Percentiles rank a stretch among this genome's conserved stretches.
Conservation (phyloP, 92 coral and sea anemone species). For the Zoanthus sansibaricus region DNA sequence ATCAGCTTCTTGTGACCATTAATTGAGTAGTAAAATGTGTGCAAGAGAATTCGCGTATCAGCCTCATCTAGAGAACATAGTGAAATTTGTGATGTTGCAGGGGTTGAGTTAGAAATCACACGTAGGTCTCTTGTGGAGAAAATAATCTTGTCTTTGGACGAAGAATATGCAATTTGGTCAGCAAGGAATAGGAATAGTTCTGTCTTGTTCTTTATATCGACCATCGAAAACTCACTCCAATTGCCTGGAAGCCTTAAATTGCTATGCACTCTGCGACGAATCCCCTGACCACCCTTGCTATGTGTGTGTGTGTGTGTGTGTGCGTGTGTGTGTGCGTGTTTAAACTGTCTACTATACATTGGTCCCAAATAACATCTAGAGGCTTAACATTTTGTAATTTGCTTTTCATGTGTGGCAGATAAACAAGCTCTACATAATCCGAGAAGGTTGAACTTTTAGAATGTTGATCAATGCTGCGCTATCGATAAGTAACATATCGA, state of each 20-base stretch:
- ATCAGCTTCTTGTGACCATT: no score
- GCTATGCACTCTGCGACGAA: constrained; percentile 15
- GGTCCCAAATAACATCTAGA: constrained; percentile 22
- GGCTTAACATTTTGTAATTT: constrained; percentile 24
- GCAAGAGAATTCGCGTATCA: neutral
- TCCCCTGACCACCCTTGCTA: constrained; percentile 34
- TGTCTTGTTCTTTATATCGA: constrained; percentile 25
- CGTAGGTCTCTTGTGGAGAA: neutral
- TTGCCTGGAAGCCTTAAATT: constrained; percentile 15
- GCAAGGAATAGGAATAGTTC: neutral
- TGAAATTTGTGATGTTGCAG: neutral
- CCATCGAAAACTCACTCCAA: constrained; percentile 24
- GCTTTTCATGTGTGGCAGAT: constrained; percentile 30
- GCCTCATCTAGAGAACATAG: neutral
- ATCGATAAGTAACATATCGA: no score
- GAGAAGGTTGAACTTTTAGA: no score
- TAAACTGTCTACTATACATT: neutral
- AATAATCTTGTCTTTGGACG: constrained; percentile 4
- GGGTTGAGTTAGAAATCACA: neutral
- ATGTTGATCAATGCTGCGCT: neutral
- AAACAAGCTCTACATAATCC: neutral
- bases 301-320: neutral
- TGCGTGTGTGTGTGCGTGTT: no score
- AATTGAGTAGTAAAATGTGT: neutral
- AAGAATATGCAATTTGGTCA: constrained; percentile 14